Percentiles rank a stretch among this genome's conserved stretches.
These are phyloP conservation scores for Phasianus colchicus DNA, from an alignment of 2,113 vertebrate genomes.

Conservation along the genomic window DNA sequence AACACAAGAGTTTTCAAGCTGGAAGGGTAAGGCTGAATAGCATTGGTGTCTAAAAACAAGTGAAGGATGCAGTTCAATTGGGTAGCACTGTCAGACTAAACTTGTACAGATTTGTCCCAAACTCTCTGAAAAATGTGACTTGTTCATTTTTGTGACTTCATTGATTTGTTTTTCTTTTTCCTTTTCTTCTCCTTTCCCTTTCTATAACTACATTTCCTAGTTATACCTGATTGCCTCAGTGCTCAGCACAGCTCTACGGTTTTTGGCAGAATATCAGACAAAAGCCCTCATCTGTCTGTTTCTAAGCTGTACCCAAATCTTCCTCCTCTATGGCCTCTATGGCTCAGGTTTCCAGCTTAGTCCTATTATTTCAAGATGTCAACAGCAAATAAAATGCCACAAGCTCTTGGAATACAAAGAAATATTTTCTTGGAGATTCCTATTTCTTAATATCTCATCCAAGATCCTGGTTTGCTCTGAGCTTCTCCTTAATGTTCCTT, in stretches of 20 bases:
- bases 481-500: neutral
- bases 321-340: neutral
- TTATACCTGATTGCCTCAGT: neutral
- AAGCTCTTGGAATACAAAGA: neutral
- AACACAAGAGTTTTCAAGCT: neutral
- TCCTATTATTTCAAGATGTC: neutral
- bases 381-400: neutral
- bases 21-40: neutral
- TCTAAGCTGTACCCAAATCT: neutral
- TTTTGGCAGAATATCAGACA: neutral
- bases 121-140: neutral
- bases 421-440: neutral
- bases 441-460: neutral
- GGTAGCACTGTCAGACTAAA: neutral
- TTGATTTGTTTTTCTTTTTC: neutral
- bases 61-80: neutral
- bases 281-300: neutral
- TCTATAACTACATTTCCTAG: neutral
- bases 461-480: neutral
- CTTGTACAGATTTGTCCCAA: neutral
- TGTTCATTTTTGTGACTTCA: neutral
- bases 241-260: fast-evolving
- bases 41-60: neutral
- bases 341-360: neutral
- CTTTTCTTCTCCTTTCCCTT: neutral